Base-by-base conservation (phyloP, 2,113 vertebrate genomes). In the Todiramphus chloris region DNA sequence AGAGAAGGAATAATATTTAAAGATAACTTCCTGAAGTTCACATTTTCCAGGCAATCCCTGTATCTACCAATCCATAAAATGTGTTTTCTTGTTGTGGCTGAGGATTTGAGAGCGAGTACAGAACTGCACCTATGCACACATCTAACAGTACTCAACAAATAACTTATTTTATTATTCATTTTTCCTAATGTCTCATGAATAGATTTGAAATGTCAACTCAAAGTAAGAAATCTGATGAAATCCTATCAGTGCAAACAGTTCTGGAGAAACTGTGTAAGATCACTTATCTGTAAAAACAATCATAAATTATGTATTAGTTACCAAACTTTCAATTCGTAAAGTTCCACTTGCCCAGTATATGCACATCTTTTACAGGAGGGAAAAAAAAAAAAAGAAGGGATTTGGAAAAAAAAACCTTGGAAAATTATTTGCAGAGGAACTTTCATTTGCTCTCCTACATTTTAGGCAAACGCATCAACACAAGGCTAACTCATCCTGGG, bases 141-240 rank as follows among this genome's bases (percentile, higher is more conserved):
- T 39, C 94, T 91, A 41, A 96, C n/a, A 35, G 92, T 96, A 82
- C 77, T 91, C 37, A 98, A 41, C 72, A 97, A 93, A 31, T 79
- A 97, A 82, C 51, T 75, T 37, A 97, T 48, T 94, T 96, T 97
- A 25, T 93, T 97, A 87, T 66, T 97, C 98, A 98, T 98, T 90
- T 94, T 94, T 95, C 79, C 44, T 75, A 31, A 31, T 6, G 37
- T 64, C 69, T 85, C 51, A 43, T 27, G 4, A 18, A 33, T 3
- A 7, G 48, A 41, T 60, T 53, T 60, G 33, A 94, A 94, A 93
- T 1, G 11, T 20, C 80, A 85, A 28, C 13, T 89, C 83, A 79
- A 46, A 72, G 70, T 55, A 59, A 28, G 24, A n/a, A 15, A 67
- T 51, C 58, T 4, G 1, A 55, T 28, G 59, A 72, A 80, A 74